Base-by-base conservation (phyloP, 2,888 invertebrate genomes). In the Lepidocyrtinus sp. region DNA sequence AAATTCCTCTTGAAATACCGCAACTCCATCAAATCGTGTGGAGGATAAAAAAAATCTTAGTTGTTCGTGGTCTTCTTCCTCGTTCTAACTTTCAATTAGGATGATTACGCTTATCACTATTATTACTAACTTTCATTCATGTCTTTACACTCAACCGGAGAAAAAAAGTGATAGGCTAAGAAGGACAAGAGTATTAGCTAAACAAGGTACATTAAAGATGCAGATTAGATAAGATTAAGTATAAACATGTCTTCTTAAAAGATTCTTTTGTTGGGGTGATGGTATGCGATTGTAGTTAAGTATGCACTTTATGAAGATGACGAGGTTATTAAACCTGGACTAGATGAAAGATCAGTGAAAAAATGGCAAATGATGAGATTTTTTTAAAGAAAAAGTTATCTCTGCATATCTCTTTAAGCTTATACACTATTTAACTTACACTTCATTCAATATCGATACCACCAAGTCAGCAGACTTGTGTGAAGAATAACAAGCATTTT, bases 251-350 rank as follows among this genome's bases (percentile, higher is more conserved):
- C 12, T 36, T 36, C 36, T 36, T 36, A 36, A 36, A 36, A 36
- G 12, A 7, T 7, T 36, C 36, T 36, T 12, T 36, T 12, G 5
- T 36, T 12, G 36, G 12, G 36, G 12, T 36, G 36, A 36, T 36
- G 36, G 36, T 5, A 12, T 7, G 5, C 36, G 12, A 36, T n/a
- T n/a, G n/a, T n/a, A n/a, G n/a, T n/a, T 36, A 36, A 36, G 12
- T 12, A 36, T 36, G 36, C 12, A 36, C 36, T 36, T 7, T 36
- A 36, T 64, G 64, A 5, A 24, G 67, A 26, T 12, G 69, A 27
- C n/a, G 21, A 67, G 69, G 69, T 69, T 69, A 69, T 25, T 69
- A 69, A 69, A 69, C 69, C 26, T 69, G 46, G 69, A n/a, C 24
- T n/a, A 55, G 69, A 69, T 22, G 21, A 26, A 21, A 64, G 27